Evolutionary conservation across 1,140 invertebrate genomes (phyloP).

Genomic region (Muscidifurax raptorellus): DNA sequence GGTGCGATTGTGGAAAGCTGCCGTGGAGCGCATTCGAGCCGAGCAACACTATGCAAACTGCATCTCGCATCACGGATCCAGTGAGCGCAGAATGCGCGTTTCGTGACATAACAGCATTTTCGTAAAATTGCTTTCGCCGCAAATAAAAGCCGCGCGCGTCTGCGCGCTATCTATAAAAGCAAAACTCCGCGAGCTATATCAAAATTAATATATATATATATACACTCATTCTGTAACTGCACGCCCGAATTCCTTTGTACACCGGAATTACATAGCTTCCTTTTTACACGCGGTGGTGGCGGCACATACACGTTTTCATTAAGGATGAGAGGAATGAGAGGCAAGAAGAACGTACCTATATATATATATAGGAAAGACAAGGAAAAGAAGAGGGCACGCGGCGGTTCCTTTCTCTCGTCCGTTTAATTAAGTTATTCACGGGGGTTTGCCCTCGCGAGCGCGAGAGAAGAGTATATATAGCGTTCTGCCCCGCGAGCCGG

Average conservation of each 20-base stretch:
- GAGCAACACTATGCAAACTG: neutral
- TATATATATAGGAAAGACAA: too few species aligned
- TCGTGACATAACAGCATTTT: neutral
- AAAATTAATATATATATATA: too few species aligned
- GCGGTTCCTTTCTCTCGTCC: neutral
- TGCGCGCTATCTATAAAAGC: too few species aligned
- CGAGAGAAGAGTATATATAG: neutral
- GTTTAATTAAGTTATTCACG: constrained; percentile 41
- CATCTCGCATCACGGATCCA: neutral
- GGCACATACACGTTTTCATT: constrained; percentile 18
- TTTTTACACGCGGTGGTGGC: neutral
- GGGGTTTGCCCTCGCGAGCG: neutral
- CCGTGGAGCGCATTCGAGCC: neutral
- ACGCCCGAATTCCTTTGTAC: too few species aligned
- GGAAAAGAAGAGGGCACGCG: neutral
- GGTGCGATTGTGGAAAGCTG: neutral
- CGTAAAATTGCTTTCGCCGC: neutral
- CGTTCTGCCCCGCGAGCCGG: constrained; percentile 1
- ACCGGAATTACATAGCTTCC: too few species aligned
- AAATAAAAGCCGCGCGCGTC: too few species aligned
- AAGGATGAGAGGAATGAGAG: neutral
- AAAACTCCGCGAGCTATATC: too few species aligned
- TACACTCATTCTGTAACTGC: too few species aligned
- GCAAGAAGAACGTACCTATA: too few species aligned
- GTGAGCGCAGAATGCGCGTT: neutral